Evolutionary conservation across 2,113 vertebrate genomes (phyloP).

Genomic region (Pseudonaja textilis): DNA sequence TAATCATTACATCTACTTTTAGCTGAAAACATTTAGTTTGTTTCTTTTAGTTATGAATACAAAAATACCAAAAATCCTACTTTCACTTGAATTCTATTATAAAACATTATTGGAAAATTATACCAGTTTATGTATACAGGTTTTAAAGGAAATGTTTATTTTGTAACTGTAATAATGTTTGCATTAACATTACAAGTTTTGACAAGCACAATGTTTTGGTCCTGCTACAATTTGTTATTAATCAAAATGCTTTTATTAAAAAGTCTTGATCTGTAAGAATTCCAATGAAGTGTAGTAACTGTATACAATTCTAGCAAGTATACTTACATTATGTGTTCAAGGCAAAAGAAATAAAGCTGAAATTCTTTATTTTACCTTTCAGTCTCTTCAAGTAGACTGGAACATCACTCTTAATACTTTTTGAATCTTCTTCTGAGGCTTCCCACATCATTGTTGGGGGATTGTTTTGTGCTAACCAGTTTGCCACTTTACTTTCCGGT

Average conservation of each 20-base stretch:
- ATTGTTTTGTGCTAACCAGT: constrained; percentile 98
- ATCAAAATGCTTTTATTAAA: constrained; percentile 16
- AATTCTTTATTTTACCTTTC: constrained; percentile 84
- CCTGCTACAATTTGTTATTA: constrained; percentile 17
- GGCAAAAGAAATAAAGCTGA: constrained; percentile 46
- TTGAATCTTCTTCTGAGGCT: constrained; percentile 92
- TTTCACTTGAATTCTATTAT: background rate
- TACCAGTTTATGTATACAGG: constrained; percentile 42
- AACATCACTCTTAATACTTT: constrained; percentile 97
- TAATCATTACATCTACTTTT: constrained; percentile 8
- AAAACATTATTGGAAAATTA: constrained; percentile 10
- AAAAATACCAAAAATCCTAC: background rate
- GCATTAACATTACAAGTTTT: constrained; percentile 22
- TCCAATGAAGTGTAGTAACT: constrained; percentile 21
- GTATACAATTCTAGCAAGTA: constrained; percentile 14
- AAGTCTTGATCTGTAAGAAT: constrained; percentile 22
- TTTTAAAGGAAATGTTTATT: constrained; percentile 2
- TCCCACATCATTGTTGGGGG: constrained; percentile 88
- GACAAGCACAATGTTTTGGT: constrained; percentile 36
- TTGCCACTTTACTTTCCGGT: constrained; percentile 95
- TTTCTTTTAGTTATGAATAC: background rate
- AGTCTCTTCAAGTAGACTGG: constrained; percentile 93
- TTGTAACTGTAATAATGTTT: constrained; percentile 22
- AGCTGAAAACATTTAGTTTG: background rate
- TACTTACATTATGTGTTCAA: constrained; percentile 6